Base-by-base conservation (phyloP, 2,888 invertebrate genomes). In the Acronicta alni region DNA sequence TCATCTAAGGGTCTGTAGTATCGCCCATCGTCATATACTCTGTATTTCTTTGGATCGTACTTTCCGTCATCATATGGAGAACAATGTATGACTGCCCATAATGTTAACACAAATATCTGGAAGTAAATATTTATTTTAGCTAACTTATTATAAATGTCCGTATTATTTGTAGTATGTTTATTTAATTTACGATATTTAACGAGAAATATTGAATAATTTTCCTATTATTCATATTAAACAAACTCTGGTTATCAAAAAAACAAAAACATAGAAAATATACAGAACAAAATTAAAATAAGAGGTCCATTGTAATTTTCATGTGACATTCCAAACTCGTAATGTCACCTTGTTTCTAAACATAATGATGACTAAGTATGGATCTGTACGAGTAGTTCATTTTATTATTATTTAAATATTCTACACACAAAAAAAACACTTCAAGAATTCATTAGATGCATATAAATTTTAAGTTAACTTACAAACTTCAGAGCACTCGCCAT, bases 1-100 rank as follows among this genome's bases (percentile, higher is more conserved):
- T 94, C 93, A 16, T 85, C 82, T 52, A 81, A 51, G 0, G 92
- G 89, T 69, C 91, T 85, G 46, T 90, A 90, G 69, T 95, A 95
- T 75, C 87, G 87, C 5, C 94, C 94, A 60, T 93, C 92, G 45
- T 93, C 91, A 37, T 85, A 83, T 38, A 84, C 62, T 37, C 80
- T 85, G 54, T 88, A 88, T 70, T 85, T 87, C 64, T 77, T 77
- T 3, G 89, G 91, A 45, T 73, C 82, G 57, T 93, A 94, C 75
- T 90, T 93, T 0, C 92, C 91, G 68, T 88, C 88, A 30, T 88
- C 87, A 52, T 67, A 84, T 0, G 89, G 87, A 26, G 86, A 84
- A 65, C 89, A 84, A 18, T 84, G 72, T 37, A 86, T 85, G 6
- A 79, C 67, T 9, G 84, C 69, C 74, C 86, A 78, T 55, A 91